Evolutionary conservation across 2,797 vertebrate genomes (phyloP), one percentile per base, ranked within the genome.

Genomic region (Saxicola maurus): DNA sequence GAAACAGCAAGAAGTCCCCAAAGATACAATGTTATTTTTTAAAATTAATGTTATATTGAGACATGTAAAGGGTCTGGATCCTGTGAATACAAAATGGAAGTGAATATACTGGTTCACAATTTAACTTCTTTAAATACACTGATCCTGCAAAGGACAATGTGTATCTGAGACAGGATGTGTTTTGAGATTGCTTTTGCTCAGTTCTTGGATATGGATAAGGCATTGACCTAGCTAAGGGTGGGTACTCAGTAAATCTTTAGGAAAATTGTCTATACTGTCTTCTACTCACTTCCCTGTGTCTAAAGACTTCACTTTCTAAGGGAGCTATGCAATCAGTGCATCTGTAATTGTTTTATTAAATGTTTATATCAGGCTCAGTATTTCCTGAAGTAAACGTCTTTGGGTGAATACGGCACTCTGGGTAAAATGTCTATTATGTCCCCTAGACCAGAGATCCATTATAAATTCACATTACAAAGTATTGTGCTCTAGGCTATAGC

Each of bases 401-500:
- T 66, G 62, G 66, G 82, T 89, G 59, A 73, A 73, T 83, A 16
- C 28, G 67, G 79, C 62, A 75, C 37, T 56, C 62, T 86, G 79
- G 79, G 62, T 90, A 81, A 90, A 91, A 90, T 53, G 84, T 69
- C 60, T 75, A 25, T 78, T 78, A 81, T 7, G 28, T 46, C 40
- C 38, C 80, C 73, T 60, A 75, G 73, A 90, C 84, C 59, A 87
- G 62, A 89, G 88, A 66, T 31, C 55, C 66, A 81, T 92, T 91
- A 88, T 57, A 89, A 92, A 27, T 93, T 92, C 92, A 61, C 65
- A 85, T 93, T 83, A 90, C 0, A 0, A 79, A 84, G 38, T 87
- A 89, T 73, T 88, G 69, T 87, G 90, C 90, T 86, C 51, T 61
- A 86, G 86, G 92, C 93, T 91, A 92, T 30, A 61, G 77, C 80